phyloP scores from a whole-genome alignment of 2,888 invertebrate species.

The Pyrrhosoma nymphula region DNA sequence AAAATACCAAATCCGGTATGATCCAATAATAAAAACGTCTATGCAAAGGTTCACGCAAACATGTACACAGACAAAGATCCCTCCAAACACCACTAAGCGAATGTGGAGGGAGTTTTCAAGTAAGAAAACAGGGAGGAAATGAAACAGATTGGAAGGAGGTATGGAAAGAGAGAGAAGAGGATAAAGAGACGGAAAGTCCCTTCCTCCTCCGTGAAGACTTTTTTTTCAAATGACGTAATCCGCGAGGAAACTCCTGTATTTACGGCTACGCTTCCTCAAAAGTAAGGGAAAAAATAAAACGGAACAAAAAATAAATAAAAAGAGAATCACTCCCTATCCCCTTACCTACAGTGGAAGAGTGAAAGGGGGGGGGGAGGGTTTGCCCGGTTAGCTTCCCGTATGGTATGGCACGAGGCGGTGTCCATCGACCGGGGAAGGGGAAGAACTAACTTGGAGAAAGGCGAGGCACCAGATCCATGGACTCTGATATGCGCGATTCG shows the following conservation, averaged over 20 bases:
- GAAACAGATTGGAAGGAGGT: neutral
- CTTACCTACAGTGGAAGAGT: neutral
- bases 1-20: too few relatives aligned
- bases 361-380: neutral
- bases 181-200: neutral
- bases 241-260: neutral
- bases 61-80: too few relatives aligned
- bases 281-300: neutral
- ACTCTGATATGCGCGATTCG: slow-evolving; percentile 58
- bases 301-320: neutral
- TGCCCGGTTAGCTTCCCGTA: neutral
- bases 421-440: too few relatives aligned
- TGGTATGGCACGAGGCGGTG: too few relatives aligned
- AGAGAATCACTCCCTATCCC: neutral
- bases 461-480: slow-evolving; percentile 37
- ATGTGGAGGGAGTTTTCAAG: neutral
- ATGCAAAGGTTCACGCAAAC: too few relatives aligned
- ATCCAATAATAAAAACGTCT: too few relatives aligned
- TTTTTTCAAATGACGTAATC: slow-evolving; percentile 13
- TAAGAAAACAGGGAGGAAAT: neutral
- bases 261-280: neutral
- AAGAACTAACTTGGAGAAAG: neutral
- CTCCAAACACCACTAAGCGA: neutral
- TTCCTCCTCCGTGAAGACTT: neutral
- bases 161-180: neutral